Evolutionary conservation across 2,797 vertebrate genomes (phyloP).

Genomic region (Buceros bicornis): DNA sequence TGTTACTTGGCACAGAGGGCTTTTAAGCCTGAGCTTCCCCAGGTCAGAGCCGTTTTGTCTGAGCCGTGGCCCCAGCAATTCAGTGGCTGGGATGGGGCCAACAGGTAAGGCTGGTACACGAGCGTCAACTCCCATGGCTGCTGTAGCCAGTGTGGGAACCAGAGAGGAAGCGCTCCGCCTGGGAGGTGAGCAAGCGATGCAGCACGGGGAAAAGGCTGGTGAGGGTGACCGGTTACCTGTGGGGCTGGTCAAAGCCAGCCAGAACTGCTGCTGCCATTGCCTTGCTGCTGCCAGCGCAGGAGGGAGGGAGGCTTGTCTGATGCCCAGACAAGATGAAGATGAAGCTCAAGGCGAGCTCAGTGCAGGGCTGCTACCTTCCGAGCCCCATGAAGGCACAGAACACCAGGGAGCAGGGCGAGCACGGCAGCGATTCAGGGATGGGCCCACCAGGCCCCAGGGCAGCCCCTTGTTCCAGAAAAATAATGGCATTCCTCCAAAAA

Average conservation of each 20-base stretch:
- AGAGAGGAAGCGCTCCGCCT: rapidly evolving
- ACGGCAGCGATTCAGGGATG: rapidly evolving
- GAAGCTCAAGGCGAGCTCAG: background rate
- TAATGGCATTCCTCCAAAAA: rapidly evolving
- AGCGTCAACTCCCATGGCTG: background rate
- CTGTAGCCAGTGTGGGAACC: background rate
- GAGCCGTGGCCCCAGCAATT: background rate
- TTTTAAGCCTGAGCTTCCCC: background rate
- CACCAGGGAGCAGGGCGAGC: background rate
- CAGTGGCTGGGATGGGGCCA: background rate
- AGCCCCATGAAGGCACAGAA: background rate
- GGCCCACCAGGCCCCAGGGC: background rate
- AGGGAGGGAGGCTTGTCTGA: background rate
- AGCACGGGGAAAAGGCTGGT: rapidly evolving
- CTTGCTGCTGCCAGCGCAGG: background rate
- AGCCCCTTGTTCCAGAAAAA: background rate
- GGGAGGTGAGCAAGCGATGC: rapidly evolving
- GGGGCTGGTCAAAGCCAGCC: background rate
- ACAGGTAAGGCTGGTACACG: background rate
- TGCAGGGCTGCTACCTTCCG: background rate
- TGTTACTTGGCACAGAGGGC: rapidly evolving
- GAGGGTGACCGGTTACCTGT: rapidly evolving
- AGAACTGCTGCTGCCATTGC: rapidly evolving
- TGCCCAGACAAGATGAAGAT: background rate
- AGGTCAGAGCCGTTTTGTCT: background rate